Evolutionary conservation across 2,888 invertebrate species (phyloP).

Genomic region (Drosophila mimetica): DNA sequence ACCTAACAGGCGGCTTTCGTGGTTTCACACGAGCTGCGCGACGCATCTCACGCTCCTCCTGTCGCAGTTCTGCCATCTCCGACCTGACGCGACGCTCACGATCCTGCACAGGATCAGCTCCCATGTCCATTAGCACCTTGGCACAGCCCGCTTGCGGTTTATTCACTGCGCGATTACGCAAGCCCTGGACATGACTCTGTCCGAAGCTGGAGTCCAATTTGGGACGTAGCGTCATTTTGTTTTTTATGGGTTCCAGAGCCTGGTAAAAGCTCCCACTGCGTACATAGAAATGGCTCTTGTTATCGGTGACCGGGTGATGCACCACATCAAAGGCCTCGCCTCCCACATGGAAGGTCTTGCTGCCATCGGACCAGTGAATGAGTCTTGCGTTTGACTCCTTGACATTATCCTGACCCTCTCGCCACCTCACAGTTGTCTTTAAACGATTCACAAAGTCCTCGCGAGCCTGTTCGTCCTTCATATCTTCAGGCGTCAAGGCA

Average conservation of each 20-base stretch:
- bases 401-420: conserved; percentile 20
- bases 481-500: not conserved
- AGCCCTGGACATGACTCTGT: conserved; percentile 43
- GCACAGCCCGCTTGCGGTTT: conserved; percentile 36
- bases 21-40: conserved; percentile 32
- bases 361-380: conserved; percentile 59
- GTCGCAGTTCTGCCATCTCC: conserved; percentile 27
- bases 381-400: conserved; percentile 55
- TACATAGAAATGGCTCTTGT: conserved; percentile 38
- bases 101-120: conserved; percentile 42
- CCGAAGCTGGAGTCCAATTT: conserved; percentile 53
- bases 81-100: conserved; percentile 39
- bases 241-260: conserved; percentile 32
- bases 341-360: conserved; percentile 62
- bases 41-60: conserved; percentile 25
- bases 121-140: conserved; percentile 40
- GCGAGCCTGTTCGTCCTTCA: conserved; percentile 9
- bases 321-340: conserved; percentile 53
- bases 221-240: conserved; percentile 53
- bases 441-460: not conserved
- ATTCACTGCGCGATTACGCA: conserved; percentile 35
- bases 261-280: conserved; percentile 40
- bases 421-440: conserved; percentile 56
- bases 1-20: not conserved
- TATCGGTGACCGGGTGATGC: conserved; percentile 20